Conservation (phyloP, 92 coral and sea anemone species). For the Desmophyllum pertusum region DNA sequence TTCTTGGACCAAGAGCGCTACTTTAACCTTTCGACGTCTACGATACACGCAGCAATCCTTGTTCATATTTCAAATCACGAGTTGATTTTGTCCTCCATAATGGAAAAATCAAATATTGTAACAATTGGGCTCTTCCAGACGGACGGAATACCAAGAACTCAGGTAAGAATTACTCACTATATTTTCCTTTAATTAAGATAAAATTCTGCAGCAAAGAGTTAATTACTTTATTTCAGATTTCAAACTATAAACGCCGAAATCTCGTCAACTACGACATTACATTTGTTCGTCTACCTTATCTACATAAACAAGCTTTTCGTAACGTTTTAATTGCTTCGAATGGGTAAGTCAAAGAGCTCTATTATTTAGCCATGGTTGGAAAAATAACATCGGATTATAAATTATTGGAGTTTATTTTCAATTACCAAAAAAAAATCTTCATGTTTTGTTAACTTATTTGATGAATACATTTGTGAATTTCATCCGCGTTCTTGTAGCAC, state of each 20-base stretch:
- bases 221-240: neutral
- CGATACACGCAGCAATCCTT: neutral
- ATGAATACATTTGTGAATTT: neutral
- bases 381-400: neutral
- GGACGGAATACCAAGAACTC: neutral
- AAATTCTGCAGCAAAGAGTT: neutral
- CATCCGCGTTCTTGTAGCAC: neutral
- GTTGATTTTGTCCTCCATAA: slow-evolving; percentile 9
- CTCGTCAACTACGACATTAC: neutral
- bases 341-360: neutral
- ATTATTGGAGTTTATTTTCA: neutral
- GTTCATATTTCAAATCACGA: slow-evolving; percentile 12
- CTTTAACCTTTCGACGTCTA: neutral
- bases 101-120: slow-evolving; percentile 15
- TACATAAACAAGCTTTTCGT: no score
- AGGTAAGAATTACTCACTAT: slow-evolving; percentile 2
- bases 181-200: neutral
- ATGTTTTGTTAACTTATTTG: no score
- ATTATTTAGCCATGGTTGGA: neutral
- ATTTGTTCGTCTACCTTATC: no score
- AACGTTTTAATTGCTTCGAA: neutral
- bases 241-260: neutral
- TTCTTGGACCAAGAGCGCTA: neutral
- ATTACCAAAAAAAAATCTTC: neutral
- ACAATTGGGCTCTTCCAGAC: slow-evolving; percentile 15